Evolutionary conservation across 2,888 invertebrate species (phyloP).

Genomic region (Penaeus monodon): DNA sequence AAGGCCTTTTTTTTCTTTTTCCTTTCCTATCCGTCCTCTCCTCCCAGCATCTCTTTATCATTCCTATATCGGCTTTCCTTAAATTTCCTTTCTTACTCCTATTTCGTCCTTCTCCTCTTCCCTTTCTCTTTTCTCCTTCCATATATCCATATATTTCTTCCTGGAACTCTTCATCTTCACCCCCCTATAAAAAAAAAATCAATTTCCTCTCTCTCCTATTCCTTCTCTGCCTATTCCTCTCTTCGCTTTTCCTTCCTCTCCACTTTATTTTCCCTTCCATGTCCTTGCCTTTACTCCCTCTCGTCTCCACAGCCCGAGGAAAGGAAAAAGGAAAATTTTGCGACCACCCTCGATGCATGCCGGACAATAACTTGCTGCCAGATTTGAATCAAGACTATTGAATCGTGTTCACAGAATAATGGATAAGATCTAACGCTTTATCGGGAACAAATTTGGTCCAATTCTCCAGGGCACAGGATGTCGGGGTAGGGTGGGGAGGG

Average conservation of each 20-base stretch:
- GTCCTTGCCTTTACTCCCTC: not conserved
- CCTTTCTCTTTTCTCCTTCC: not conserved
- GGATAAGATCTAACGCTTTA: no score
- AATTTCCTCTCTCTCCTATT: not conserved
- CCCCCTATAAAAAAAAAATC: no score
- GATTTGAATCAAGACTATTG: no score
- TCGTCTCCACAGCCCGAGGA: not conserved
- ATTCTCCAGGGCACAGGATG: no score
- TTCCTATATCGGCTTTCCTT: not conserved
- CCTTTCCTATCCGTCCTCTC: not conserved
- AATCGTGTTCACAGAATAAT: no score
- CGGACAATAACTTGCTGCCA: no score
- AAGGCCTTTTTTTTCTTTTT: not conserved
- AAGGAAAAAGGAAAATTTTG: no score
- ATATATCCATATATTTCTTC: not conserved
- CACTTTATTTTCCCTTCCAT: not conserved
- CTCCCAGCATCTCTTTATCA: not conserved
- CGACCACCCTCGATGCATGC: no score
- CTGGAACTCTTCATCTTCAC: not conserved
- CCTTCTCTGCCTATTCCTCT: not conserved
- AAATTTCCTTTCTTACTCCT: not conserved
- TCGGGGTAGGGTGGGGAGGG: no score
- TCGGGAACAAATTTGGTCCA: no score
- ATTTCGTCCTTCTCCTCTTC: not conserved
- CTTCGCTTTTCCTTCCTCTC: not conserved